Conservation (phyloP, 2,797 vertebrate species). For the Melanogrammus aeglefinus region DNA sequence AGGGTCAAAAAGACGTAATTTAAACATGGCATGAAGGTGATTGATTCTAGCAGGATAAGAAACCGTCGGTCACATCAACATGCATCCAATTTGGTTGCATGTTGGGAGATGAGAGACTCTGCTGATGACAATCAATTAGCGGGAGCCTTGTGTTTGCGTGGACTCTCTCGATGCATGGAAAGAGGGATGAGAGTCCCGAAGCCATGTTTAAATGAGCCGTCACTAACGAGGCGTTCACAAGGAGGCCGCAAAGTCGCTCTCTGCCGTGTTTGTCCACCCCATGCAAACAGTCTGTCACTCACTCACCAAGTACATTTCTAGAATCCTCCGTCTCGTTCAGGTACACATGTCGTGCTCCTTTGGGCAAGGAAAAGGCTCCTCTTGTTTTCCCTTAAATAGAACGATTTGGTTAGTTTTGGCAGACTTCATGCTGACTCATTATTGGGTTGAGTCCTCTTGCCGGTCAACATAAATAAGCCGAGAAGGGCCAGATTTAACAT, state of each 20-base stretch:
- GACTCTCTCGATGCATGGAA: conserved; percentile 12
- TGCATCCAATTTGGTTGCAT: not conserved
- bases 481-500: not conserved
- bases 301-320: conserved; percentile 89
- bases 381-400: conserved; percentile 87
- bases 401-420: conserved; percentile 63
- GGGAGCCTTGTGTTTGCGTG: not conserved
- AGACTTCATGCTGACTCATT: not conserved
- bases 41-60: conserved; percentile 30
- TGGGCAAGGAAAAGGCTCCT: conserved; percentile 86
- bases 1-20: conserved; percentile 35
- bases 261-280: conserved; percentile 71
- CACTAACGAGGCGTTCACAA: conserved; percentile 8
- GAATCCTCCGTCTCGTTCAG: conserved; percentile 86
- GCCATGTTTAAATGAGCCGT: conserved; percentile 48
- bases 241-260: conserved; percentile 48
- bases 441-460: not conserved
- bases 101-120: not conserved
- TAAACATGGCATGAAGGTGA: conserved; percentile 46
- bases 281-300: conserved; percentile 70
- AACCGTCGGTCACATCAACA: not conserved
- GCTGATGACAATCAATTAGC: not conserved
- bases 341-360: conserved; percentile 88
- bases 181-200: conserved; percentile 48
- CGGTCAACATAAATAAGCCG: not conserved